Conservation (phyloP, 2,888 invertebrate species). For the Archips crataeganus region DNA sequence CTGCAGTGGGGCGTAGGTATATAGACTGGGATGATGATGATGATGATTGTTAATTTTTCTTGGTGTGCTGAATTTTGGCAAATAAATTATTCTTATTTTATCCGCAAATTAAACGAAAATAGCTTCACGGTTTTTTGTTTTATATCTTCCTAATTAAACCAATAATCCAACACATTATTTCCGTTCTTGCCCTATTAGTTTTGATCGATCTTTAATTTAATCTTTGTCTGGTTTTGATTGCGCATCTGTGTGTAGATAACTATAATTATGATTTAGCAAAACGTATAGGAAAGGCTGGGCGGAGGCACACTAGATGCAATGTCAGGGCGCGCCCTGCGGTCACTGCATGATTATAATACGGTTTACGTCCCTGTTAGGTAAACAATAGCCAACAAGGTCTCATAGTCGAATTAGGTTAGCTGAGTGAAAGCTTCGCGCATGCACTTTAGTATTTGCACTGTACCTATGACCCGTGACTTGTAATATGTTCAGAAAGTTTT, state of each 20-base stretch:
- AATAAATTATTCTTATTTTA: too few species aligned
- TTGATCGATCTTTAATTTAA: background rate
- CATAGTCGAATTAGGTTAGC: conserved; percentile 50
- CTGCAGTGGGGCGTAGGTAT: too few species aligned
- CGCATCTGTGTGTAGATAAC: background rate
- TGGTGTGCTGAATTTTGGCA: too few species aligned
- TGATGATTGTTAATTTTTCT: too few species aligned
- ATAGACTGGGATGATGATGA: too few species aligned
- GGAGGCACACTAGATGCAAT: conserved; percentile 42
- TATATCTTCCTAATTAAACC: background rate
- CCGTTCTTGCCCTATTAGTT: background rate
- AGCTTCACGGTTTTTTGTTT: background rate
- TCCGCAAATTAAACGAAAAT: background rate
- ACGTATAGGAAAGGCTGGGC: background rate
- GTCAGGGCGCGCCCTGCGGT: conserved; percentile 67
- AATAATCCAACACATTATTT: background rate
- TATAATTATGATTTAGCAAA: background rate
- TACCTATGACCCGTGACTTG: background rate
- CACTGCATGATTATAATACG: conserved; percentile 45
- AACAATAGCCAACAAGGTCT: conserved; percentile 55
- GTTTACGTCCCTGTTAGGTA: conserved; percentile 46
- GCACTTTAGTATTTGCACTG: conserved; percentile 16
- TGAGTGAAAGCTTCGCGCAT: conserved; percentile 52
- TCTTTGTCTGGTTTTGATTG: background rate
- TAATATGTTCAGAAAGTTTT: background rate